Percentiles rank a stretch among this genome's conserved stretches.
Conservation (phyloP, 2,113 vertebrate genomes). For the Camelus bactrianus region DNA sequence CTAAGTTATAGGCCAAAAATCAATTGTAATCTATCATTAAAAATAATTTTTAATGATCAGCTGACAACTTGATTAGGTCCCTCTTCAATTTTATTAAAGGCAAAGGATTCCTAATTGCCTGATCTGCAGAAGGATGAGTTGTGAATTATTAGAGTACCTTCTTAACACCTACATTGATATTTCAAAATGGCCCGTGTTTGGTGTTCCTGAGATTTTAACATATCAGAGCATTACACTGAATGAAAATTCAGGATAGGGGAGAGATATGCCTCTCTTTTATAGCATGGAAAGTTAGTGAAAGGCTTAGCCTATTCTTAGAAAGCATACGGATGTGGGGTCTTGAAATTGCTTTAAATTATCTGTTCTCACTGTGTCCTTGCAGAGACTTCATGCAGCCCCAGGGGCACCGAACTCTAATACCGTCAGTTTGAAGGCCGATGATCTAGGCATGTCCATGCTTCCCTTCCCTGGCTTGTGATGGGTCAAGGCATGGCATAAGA, state of each 20-base stretch:
- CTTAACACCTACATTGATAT: not conserved
- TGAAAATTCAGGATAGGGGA: not conserved
- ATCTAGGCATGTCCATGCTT: not conserved
- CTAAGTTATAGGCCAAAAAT: conserved; percentile 54
- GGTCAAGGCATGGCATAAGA: not conserved
- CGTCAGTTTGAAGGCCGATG: not conserved
- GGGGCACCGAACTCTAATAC: accelerated
- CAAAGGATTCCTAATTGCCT: not conserved
- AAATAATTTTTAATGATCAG: conserved; percentile 65
- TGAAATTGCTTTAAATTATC: not conserved
- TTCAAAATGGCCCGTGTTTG: conserved; percentile 48
- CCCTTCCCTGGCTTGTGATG: not conserved
- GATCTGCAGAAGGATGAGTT: conserved; percentile 49
- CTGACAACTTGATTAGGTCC: conserved; percentile 42
- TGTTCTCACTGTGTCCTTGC: not conserved
- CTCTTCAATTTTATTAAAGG: conserved; percentile 63
- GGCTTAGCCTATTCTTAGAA: not conserved
- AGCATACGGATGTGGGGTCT: not conserved
- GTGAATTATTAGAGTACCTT: conserved; percentile 38
- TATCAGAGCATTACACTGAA: not conserved
- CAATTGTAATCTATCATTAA: conserved; percentile 55
- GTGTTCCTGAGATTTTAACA: not conserved
- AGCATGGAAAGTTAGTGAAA: not conserved
- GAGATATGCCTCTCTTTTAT: not conserved
- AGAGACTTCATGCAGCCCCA: not conserved